Evolutionary conservation across 2,888 invertebrate species (phyloP).

Genomic region (Pollenia labialis): DNA sequence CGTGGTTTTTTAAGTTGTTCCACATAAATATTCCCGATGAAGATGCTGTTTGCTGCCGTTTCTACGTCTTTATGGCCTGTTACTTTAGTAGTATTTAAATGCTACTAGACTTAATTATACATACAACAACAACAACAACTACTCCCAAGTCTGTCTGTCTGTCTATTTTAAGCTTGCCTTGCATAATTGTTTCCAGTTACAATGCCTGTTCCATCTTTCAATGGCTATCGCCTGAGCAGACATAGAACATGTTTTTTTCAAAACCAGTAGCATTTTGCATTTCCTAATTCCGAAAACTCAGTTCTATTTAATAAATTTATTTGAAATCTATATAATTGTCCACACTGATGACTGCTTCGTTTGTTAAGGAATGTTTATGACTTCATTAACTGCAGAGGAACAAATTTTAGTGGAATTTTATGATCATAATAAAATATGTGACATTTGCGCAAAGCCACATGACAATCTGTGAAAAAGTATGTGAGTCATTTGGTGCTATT

Average conservation of each 20-base stretch:
- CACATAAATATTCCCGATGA: conserved; percentile 35
- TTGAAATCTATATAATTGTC: conserved; percentile 45
- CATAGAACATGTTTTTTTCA: not conserved
- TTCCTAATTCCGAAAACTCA: conserved; percentile 41
- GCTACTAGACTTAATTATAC: conserved; percentile 50
- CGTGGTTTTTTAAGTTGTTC: conserved; percentile 30
- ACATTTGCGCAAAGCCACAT: conserved; percentile 23
- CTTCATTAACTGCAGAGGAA: conserved; percentile 55
- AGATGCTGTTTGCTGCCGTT: conserved; percentile 11
- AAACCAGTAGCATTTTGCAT: not conserved
- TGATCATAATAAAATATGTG: conserved; percentile 40
- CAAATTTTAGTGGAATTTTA: conserved; percentile 49
- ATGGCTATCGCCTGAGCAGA: conserved; percentile 40
- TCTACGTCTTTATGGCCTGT: conserved; percentile 4
- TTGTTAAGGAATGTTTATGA: conserved; percentile 36
- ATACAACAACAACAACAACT: conserved; percentile 1
- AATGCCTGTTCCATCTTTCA: conserved; percentile 38
- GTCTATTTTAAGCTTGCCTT: conserved; percentile 46
- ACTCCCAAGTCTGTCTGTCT: not conserved
- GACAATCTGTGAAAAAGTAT: not conserved
- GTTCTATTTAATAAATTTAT: conserved; percentile 60
- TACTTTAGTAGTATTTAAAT: conserved; percentile 51
- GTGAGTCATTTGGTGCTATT: not conserved
- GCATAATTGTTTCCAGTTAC: conserved; percentile 65
- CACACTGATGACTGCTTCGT: conserved; percentile 21